These are phyloP conservation scores for Luperina nickerlii DNA, from an alignment of 2,888 invertebrate genomes.

Conservation along the genomic window DNA sequence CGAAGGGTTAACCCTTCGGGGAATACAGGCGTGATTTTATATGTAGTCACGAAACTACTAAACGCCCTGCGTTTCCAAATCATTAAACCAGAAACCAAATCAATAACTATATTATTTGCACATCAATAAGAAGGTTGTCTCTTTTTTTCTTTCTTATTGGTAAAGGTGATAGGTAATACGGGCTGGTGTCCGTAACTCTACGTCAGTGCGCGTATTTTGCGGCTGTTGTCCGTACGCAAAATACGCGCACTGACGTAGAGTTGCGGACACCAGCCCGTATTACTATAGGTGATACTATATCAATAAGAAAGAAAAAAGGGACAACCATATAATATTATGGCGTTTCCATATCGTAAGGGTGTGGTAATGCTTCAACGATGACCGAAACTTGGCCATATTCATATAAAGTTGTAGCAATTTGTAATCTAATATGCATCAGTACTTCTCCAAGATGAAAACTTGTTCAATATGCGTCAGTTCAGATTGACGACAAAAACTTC, in stretches of 20 bases:
- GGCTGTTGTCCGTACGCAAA: no score
- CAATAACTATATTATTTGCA: not conserved
- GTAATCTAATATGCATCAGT: slow-evolving; percentile 52
- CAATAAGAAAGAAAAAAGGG: not conserved
- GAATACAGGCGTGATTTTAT: not conserved
- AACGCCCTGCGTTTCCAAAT: not conserved
- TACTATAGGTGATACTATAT: no score
- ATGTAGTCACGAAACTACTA: not conserved
- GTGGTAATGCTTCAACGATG: slow-evolving; percentile 39
- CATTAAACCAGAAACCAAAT: not conserved
- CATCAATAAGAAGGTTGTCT: not conserved
- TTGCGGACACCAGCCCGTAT: no score
- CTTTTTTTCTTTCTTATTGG: no score
- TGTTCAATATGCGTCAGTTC: slow-evolving; percentile 44
- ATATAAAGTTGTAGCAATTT: slow-evolving; percentile 40
- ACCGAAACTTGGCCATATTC: slow-evolving; percentile 38
- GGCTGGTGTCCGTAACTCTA: no score
- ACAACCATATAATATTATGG: slow-evolving; percentile 6
- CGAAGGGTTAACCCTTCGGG: no score
- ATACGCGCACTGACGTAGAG: no score
- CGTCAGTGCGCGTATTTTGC: no score
- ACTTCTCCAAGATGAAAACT: slow-evolving; percentile 37
- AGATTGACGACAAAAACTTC: slow-evolving; percentile 35
- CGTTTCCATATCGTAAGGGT: not conserved
- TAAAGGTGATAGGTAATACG: no score